Base-by-base conservation (phyloP, 1,140 invertebrate genomes). In the Himalopsyche phryganea region DNA sequence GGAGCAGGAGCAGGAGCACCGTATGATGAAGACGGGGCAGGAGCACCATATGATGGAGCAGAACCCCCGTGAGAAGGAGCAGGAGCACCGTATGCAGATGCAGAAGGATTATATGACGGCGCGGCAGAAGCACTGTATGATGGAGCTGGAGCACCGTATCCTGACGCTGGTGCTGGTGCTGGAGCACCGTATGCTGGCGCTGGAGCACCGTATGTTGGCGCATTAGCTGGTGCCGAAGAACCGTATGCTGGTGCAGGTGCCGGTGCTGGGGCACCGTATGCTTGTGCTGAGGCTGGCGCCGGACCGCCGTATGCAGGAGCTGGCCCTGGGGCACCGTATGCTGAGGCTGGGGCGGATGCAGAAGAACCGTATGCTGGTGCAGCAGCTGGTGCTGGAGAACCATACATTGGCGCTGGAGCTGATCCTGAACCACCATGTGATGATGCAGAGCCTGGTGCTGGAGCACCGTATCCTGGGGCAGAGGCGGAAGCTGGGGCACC, bases 401-500 rank as follows among this genome's bases (percentile, higher is more conserved):
- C 9, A 51, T 28, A 65, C 4, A 44, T 23, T 45, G 44, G 18
- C 6, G 14, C n/a, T 6, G 9, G 19, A 10, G 49, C 14, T 7
- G 40, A 15, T 2, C 28, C 14, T 3, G 42, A 58, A 18, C 53
- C 61, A 15, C 41, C 46, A 49, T 66, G 63, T 13, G 60, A 18
- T 13, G 61, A 48, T 13, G 58, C 62, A 41, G 66, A 65, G 18
- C 60, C 65, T 6, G n/a, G n/a, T n/a, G 38, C 38, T 40, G 38
- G 15, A 15, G 5, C 38, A 18, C 40, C 20, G 41, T 53, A 45
- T 28, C 40, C 14, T 18, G 41, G 41, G 0, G 51, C 38, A 40
- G 38, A 65, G 18, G 59, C 23, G 14, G 61, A 47, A 15, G 58
- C 62, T 45, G 66, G 66, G 14, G 63, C 65, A 7, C 45, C 15